Conservation (phyloP, 2,888 invertebrate species). For the Drosophila neoperkinsi region DNA sequence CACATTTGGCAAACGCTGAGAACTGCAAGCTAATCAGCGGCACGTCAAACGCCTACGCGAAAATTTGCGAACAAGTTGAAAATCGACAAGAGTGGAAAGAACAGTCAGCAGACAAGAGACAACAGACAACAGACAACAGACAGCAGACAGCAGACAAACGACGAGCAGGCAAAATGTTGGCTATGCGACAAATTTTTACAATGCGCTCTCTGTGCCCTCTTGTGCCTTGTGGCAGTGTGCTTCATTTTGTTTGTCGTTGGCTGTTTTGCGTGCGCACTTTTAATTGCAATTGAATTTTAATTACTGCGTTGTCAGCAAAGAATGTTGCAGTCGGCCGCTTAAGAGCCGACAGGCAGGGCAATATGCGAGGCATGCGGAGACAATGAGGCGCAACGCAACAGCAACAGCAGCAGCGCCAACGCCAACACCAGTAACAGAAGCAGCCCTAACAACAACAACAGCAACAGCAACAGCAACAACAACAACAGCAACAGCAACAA, state of each 20-base stretch:
- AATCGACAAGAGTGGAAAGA: conserved; percentile 9
- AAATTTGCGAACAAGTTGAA: conserved; percentile 51
- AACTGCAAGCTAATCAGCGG: conserved; percentile 69
- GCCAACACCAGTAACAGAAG: conserved; percentile 11
- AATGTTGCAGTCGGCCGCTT: conserved; percentile 82
- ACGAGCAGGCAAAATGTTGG: conserved; percentile 58
- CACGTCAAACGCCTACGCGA: conserved; percentile 70
- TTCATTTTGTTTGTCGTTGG: conserved; percentile 71
- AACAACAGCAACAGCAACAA: conserved; percentile 43
- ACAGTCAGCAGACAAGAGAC: conserved; percentile 7
- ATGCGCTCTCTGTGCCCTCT: conserved; percentile 28
- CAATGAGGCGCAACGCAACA: conserved; percentile 51
- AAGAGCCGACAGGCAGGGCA: conserved; percentile 64
- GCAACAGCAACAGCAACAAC: conserved; percentile 34
- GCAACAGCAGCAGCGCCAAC: conserved; percentile 1
- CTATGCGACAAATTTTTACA: conserved; percentile 72
- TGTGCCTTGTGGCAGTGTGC: conserved; percentile 34
- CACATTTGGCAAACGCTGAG: conserved; percentile 41
- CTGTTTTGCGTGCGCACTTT: conserved; percentile 82
- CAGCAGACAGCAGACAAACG: conserved; percentile 22
- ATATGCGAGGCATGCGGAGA: conserved; percentile 45
- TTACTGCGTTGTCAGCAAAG: conserved; percentile 84
- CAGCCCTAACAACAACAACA: conserved; percentile 32
- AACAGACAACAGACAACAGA: conserved; percentile 5
- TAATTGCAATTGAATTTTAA: conserved; percentile 84